These are phyloP conservation scores for Gallinago solitaria DNA, from an alignment of 2,797 vertebrate species.

Conservation along the genomic window DNA sequence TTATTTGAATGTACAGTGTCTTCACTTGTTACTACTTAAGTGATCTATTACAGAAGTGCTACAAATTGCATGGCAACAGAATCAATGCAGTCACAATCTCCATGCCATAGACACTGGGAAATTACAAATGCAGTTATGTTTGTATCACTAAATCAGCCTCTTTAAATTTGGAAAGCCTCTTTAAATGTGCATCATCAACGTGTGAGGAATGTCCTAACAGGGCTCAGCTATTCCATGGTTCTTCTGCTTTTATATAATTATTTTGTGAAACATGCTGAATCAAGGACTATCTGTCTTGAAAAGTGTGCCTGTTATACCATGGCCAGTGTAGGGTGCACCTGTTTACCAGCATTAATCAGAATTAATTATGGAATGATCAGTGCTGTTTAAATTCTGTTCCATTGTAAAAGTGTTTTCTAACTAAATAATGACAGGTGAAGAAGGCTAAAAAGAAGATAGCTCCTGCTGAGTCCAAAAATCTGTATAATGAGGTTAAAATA, in stretches of 20 bases:
- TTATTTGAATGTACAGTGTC: neutral
- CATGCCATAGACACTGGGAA: neutral
- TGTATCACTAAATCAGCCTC: neutral
- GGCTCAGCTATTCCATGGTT: neutral
- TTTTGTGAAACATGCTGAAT: neutral
- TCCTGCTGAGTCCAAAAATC: neutral
- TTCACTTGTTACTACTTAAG: neutral
- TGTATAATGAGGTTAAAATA: neutral
- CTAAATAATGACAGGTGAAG: neutral
- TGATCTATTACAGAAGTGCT: neutral
- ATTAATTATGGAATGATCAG: neutral
- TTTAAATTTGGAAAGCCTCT: neutral
- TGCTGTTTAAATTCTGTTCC: neutral
- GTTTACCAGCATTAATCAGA: neutral
- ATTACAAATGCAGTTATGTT: neutral
- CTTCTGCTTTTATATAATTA: neutral
- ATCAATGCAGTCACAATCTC: neutral
- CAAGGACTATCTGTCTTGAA: neutral
- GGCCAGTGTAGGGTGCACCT: neutral
- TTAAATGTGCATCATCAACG: neutral
- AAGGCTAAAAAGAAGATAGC: neutral
- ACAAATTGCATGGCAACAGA: neutral
- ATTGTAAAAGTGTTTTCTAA: neutral
- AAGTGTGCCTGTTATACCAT: neutral
- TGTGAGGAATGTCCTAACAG: neutral